Evolutionary conservation across 2,113 vertebrate genomes (phyloP).

Genomic region (Girardinichthys multiradiatus): DNA sequence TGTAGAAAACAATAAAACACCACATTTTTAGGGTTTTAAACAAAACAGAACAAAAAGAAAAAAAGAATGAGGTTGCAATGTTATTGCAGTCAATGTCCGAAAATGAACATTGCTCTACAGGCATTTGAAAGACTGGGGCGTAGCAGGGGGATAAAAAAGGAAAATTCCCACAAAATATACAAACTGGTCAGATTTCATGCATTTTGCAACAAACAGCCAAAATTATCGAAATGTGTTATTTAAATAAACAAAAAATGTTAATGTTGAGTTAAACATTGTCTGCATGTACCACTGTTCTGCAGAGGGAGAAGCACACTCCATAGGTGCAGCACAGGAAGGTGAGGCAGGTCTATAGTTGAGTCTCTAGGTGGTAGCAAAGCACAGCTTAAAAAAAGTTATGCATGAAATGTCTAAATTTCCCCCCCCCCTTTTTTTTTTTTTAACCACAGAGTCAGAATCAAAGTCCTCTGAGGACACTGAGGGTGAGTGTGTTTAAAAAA

Average conservation of each 20-base stretch:
- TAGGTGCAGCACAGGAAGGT: slow-evolving; percentile 47
- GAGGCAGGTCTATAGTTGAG: slow-evolving; percentile 21
- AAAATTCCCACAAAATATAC: too few species aligned
- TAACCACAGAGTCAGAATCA: slow-evolving; percentile 44
- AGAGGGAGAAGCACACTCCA: slow-evolving; percentile 42
- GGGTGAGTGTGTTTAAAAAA: slow-evolving; percentile 39
- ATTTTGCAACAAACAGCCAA: not conserved
- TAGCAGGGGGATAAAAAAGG: too few species aligned
- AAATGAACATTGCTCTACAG: too few species aligned
- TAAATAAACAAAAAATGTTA: not conserved
- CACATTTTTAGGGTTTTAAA: too few species aligned
- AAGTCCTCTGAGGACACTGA: slow-evolving; percentile 62
- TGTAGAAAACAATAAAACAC: too few species aligned
- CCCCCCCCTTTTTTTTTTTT: too few species aligned
- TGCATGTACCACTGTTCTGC: slow-evolving; percentile 48
- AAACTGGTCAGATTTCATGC: too few species aligned
- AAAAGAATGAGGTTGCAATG: too few species aligned
- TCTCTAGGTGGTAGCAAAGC: slow-evolving; percentile 51
- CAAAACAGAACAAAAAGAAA: too few species aligned
- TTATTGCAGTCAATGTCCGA: too few species aligned
- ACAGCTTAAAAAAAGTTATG: slow-evolving; percentile 3
- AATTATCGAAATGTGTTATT: not conserved
- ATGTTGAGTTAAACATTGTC: not conserved
- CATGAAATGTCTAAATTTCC: slow-evolving; percentile 5
- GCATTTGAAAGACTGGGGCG: too few species aligned